Evolutionary conservation across 2,113 vertebrate species (phyloP), one percentile per base, ranked within the genome.

Genomic region (Macquaria australasica): DNA sequence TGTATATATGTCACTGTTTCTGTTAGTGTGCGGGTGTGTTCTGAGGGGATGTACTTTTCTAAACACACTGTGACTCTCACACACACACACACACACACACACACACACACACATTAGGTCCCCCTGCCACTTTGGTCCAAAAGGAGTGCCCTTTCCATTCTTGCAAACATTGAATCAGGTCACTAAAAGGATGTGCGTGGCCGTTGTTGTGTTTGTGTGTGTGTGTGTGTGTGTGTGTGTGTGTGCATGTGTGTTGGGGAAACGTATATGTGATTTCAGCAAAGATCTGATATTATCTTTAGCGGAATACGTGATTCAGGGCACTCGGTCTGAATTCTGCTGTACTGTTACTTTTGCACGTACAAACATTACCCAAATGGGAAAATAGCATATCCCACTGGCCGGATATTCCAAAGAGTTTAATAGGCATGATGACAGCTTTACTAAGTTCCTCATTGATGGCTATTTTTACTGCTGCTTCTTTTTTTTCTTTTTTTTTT

Each of bases 351-450:
- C 45, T 80, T 58, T 73, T 6, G 51, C 85, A 90, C 63, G 56
- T 89, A 85, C 80, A 76, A 81, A 83, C 66, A 58, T 69, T 81
- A 79, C 70, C 1, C 77, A 64, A 73, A 87, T 25, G 51, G 70
- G 34, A 53, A 79, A 80, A 73, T 41, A 73, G 63, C 71, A 21
- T 66, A 88, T 85, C 80, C 76, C 80, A 75, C 83, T 43, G 64
- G 51, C 82, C 83, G 87, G 93, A 94, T 91, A 84, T 83, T 82
- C 79, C 91, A 72, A 59, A 59, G 64, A 60, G 28, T 93, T 94
- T 94, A 92, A 94, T 90, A 87, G 92, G 58, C 73, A 37, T 80
- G 94, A 93, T 94, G 93, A 94, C 94, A 94, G 90, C 70, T 95
- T 94, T 94, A 95, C 89, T 51, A 74, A 92, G 91, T 89, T 89